Evolutionary conservation across 2,888 invertebrate genomes (phyloP).

Genomic region (Euzophera pinguis): DNA sequence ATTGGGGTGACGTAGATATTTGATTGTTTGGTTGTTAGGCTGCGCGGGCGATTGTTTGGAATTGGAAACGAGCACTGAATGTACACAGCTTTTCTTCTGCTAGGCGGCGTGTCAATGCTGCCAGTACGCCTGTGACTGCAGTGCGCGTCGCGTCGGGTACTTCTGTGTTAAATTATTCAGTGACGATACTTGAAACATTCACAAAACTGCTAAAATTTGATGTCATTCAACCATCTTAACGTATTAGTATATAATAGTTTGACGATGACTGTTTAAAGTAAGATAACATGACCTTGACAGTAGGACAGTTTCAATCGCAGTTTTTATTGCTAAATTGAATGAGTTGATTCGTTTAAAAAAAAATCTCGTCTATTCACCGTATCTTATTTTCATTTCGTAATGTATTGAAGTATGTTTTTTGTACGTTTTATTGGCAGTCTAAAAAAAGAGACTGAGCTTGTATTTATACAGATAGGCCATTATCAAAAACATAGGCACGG

Average conservation of each 20-base stretch:
- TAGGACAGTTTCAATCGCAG: slow-evolving; percentile 8
- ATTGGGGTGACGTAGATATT: slow-evolving; percentile 43
- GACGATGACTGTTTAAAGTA: not conserved
- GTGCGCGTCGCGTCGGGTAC: slow-evolving; percentile 56
- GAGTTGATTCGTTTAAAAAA: slow-evolving; percentile 9
- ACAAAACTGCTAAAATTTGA: not conserved
- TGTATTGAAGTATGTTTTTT: slow-evolving; percentile 2
- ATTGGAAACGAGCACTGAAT: slow-evolving; percentile 51
- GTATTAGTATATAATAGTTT: not conserved
- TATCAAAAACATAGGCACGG: slow-evolving; percentile 45
- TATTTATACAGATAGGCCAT: slow-evolving; percentile 27
- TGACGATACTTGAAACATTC: not conserved
- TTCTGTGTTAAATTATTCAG: slow-evolving; percentile 23
- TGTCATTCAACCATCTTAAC: too few species aligned
- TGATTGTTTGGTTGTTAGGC: slow-evolving; percentile 46
- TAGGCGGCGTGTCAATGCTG: slow-evolving; percentile 44
- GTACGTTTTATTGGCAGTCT: not conserved
- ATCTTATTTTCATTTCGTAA: not conserved
- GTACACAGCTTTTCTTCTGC: slow-evolving; percentile 45
- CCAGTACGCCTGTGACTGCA: slow-evolving; percentile 64
- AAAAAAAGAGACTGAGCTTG: not conserved
- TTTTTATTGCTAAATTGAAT: slow-evolving; percentile 11
- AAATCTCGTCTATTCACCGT: not conserved
- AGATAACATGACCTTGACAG: slow-evolving; percentile 10
- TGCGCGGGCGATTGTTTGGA: slow-evolving; percentile 44